These are phyloP conservation scores for Eupithecia dodoneata DNA, from an alignment of 2,888 invertebrate species.

Conservation along the genomic window DNA sequence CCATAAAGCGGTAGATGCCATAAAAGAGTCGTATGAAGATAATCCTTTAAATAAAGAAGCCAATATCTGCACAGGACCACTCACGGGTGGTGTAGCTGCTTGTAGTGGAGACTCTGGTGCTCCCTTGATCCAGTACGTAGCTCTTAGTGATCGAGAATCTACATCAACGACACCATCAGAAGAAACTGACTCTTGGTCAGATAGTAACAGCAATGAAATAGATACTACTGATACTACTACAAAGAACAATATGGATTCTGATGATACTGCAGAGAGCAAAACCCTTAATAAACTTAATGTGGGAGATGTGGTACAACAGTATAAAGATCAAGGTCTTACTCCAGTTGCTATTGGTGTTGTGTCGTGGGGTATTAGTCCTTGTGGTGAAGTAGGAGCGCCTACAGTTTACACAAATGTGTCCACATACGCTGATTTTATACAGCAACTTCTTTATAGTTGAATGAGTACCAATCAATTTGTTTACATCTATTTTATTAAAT, in stretches of 20 bases:
- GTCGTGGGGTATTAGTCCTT: conserved; percentile 83
- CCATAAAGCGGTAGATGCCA: conserved; percentile 64
- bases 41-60: conserved; percentile 72
- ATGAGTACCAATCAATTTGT: background rate
- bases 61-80: conserved; percentile 83
- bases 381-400: conserved; percentile 79
- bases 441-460: conserved; percentile 53
- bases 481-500: conserved; percentile 9
- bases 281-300: conserved; percentile 12
- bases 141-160: conserved; percentile 41
- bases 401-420: conserved; percentile 82
- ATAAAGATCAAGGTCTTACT: conserved; percentile 41
- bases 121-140: conserved; percentile 69
- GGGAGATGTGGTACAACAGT: conserved; percentile 33
- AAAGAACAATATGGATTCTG: background rate
- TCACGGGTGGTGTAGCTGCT: conserved; percentile 76
- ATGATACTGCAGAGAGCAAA: conserved; percentile 12
- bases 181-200: conserved; percentile 11
- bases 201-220: conserved; percentile 8
- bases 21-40: conserved; percentile 62
- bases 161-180: conserved; percentile 28
- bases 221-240: conserved; percentile 1
- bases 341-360: conserved; percentile 80
- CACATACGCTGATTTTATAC: conserved; percentile 76
- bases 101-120: conserved; percentile 85